phyloP scores from a whole-genome alignment of 2,113 vertebrate genomes.

The Cavia aperea region DNA sequence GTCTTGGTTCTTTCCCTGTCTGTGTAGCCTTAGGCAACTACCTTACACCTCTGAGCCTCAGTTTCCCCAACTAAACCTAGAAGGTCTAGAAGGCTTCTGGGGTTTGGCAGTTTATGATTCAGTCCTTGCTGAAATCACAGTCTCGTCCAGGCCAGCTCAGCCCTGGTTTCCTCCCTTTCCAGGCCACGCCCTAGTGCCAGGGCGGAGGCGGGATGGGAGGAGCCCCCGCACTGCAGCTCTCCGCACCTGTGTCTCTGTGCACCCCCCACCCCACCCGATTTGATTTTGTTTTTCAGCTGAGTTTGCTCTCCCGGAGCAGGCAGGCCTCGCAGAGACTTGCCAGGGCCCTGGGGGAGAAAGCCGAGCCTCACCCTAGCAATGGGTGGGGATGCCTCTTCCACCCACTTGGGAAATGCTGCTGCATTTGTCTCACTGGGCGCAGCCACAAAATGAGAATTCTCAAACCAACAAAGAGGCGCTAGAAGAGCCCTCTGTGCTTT shows the following conservation, averaged over 20 bases:
- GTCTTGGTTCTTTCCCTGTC: background rate
- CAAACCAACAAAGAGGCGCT: constrained; percentile 48
- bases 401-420: constrained; percentile 67
- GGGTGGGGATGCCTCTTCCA: constrained; percentile 69
- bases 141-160: background rate
- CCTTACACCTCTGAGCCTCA: background rate
- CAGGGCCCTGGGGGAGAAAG: constrained; percentile 73
- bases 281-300: constrained; percentile 67
- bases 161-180: background rate
- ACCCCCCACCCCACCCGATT: background rate
- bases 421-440: constrained; percentile 46
- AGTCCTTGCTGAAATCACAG: background rate
- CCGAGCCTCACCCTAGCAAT: constrained; percentile 72
- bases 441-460: constrained; percentile 59
- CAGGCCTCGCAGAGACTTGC: constrained; percentile 72
- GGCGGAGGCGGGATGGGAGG: background rate
- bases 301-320: constrained; percentile 59
- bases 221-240: background rate
- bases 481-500: background rate
- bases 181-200: background rate
- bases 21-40: background rate
- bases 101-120: background rate
- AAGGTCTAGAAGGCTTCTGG: background rate
- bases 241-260: background rate
- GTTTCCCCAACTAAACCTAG: background rate